Conservation (phyloP, 2,888 invertebrate species). For the Dasysyrphus tricinctus region DNA sequence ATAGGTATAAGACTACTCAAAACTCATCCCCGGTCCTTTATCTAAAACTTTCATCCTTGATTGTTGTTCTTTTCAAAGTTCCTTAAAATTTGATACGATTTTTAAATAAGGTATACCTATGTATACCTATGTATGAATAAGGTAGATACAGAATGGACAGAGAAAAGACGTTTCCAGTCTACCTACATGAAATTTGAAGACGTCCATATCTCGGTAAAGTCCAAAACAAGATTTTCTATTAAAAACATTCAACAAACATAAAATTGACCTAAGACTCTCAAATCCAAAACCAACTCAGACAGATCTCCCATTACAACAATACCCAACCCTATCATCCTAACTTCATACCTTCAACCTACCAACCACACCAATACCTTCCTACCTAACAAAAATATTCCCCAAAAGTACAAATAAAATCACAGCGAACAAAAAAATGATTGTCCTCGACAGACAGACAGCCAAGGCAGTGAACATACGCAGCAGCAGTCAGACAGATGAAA, state of each 20-base stretch:
- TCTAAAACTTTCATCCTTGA: no score
- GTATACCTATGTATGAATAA: no score
- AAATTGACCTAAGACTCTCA: slow-evolving; percentile 3
- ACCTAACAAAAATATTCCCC: neutral
- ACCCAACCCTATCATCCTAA: neutral
- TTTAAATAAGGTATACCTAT: no score
- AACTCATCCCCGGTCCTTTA: no score
- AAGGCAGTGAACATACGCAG: slow-evolving; percentile 46
- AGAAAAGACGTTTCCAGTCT: neutral
- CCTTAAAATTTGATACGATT: no score
- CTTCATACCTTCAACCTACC: no score
- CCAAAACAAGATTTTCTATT: neutral
- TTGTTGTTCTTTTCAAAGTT: no score
- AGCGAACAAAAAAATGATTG: slow-evolving; percentile 57
- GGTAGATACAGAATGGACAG: neutral
- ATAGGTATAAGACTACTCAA: no score
- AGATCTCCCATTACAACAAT: slow-evolving; percentile 51
- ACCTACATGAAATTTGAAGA: neutral
- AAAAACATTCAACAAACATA: neutral
- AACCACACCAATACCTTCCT: no score
- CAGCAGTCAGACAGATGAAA: slow-evolving; percentile 43
- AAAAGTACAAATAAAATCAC: slow-evolving; percentile 21
- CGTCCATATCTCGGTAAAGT: neutral
- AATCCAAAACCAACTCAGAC: slow-evolving; percentile 43
- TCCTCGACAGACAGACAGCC: slow-evolving; percentile 68